phyloP scores from a whole-genome alignment of 2,113 vertebrate species.

The Rallus limicola region DNA sequence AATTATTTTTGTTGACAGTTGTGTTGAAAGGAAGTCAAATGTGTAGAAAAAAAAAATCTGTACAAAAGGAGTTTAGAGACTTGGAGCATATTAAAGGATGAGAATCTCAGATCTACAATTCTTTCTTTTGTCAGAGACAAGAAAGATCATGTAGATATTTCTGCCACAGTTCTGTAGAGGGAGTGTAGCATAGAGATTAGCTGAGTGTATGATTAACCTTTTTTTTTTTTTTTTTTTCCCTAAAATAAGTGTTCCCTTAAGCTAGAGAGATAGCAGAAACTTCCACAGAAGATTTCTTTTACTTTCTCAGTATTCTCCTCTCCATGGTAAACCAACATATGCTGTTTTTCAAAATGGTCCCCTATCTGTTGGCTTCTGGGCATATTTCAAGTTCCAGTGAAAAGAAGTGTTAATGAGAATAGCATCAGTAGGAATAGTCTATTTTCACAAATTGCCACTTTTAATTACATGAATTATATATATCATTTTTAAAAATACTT shows the following conservation, averaged over 20 bases:
- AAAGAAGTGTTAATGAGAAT: background rate
- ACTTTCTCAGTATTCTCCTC: background rate
- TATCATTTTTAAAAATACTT: background rate
- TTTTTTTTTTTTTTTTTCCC: background rate
- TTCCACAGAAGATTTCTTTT: background rate
- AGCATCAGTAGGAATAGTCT: background rate
- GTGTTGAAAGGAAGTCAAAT: background rate
- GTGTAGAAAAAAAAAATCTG: fast-evolving
- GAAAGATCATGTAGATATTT: background rate
- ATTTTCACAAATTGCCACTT: background rate
- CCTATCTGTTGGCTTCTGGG: background rate
- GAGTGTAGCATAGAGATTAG: background rate
- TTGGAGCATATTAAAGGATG: background rate
- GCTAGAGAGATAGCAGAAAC: background rate
- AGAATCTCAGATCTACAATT: background rate
- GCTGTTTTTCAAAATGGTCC: background rate
- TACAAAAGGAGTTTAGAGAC: background rate
- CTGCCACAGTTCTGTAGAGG: background rate
- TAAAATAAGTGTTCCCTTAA: background rate
- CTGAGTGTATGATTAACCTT: background rate
- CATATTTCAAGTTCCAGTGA: background rate
- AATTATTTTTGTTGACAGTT: background rate
- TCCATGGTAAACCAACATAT: background rate
- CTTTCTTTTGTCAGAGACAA: background rate
- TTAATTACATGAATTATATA: background rate